A percentile compares a stretch with the other conserved stretches of the same genome.
These are phyloP conservation scores for Sapayoa aenigma DNA, from an alignment of 2,113 vertebrate genomes.

Conservation along the genomic window DNA sequence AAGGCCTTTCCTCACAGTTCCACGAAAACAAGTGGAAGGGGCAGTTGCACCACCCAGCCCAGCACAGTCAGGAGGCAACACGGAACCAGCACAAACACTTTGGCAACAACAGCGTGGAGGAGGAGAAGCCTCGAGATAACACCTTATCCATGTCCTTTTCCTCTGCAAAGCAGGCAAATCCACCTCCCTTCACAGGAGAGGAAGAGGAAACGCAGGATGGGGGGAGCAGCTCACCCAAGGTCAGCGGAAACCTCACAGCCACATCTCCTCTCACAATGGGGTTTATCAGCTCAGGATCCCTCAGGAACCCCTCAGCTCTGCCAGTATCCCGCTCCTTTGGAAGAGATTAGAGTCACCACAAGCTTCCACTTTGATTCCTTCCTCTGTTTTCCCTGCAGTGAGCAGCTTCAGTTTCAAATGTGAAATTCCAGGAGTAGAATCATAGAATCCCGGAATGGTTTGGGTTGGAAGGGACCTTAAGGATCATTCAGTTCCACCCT, in stretches of 20 bases:
- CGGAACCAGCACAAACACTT: neutral
- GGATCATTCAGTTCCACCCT: neutral
- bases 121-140: neutral
- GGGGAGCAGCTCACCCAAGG: neutral
- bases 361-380: neutral
- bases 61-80: neutral
- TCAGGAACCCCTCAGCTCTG: neutral
- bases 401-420: neutral
- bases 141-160: neutral
- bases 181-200: neutral
- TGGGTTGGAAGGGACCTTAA: neutral
- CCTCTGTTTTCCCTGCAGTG: accelerated
- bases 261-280: neutral
- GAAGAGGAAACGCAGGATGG: neutral
- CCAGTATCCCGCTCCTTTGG: neutral
- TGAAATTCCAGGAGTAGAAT: neutral
- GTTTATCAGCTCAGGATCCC: neutral
- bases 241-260: neutral
- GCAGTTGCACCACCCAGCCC: neutral
- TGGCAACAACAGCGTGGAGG: neutral
- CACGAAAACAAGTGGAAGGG: neutral
- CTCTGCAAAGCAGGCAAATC: neutral
- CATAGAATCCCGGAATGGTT: neutral
- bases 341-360: neutral
- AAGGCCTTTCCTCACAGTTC: neutral